Percentiles rank a stretch among this genome's conserved stretches.
phyloP scores from a whole-genome alignment of 2,797 vertebrate species.

The Sylvia borin region DNA sequence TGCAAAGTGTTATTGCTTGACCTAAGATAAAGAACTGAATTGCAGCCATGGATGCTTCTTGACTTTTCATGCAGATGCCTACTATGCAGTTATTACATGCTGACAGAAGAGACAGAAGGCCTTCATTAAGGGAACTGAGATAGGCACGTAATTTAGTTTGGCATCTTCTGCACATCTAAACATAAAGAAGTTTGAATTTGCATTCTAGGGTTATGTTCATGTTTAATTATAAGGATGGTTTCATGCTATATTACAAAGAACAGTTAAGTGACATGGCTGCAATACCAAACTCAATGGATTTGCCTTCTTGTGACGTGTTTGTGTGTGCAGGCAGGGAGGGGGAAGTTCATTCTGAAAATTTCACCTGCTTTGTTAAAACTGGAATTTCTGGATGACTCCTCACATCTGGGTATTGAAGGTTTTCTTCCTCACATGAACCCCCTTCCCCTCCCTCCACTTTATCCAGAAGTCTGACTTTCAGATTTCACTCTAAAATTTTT shows the following conservation, averaged over 20 bases:
- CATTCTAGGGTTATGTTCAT: background rate
- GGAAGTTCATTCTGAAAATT: background rate
- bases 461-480: background rate
- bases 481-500: background rate
- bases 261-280: background rate
- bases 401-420: background rate
- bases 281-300: background rate
- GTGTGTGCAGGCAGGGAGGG: background rate
- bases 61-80: background rate
- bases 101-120: background rate
- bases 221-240: background rate
- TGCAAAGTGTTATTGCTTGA: background rate
- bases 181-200: background rate
- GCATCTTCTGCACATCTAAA: background rate
- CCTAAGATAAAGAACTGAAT: background rate
- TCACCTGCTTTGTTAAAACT: background rate
- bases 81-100: background rate
- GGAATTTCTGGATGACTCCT: slow-evolving; percentile 21
- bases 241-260: background rate
- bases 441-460: background rate
- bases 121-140: background rate
- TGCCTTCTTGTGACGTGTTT: background rate
- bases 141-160: background rate
- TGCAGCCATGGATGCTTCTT: background rate
- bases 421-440: background rate